phyloP scores from a whole-genome alignment of 2,888 invertebrate species.

The Lasioglossum marginatum region DNA sequence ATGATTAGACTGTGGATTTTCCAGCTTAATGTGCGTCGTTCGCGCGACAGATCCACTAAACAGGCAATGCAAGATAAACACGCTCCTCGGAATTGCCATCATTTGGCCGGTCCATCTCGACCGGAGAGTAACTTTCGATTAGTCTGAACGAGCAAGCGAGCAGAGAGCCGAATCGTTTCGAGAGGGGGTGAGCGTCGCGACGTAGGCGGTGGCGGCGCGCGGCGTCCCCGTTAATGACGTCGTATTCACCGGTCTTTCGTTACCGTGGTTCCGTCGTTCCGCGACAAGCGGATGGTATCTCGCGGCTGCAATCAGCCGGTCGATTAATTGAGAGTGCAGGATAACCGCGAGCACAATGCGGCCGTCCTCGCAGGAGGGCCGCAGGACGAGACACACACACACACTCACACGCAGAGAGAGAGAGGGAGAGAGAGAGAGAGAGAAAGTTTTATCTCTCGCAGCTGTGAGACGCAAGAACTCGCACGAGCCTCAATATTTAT shows the following conservation, averaged over 20 bases:
- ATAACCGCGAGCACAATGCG: conserved; percentile 65
- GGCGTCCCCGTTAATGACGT: conserved; percentile 53
- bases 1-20: too few species aligned
- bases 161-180: conserved; percentile 19
- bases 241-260: conserved; percentile 63
- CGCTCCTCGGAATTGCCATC: conserved; percentile 25
- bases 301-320: conserved; percentile 66
- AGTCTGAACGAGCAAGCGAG: conserved; percentile 20
- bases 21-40: too few species aligned
- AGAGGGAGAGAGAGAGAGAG: too few species aligned
- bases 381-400: background rate
- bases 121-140: conserved; percentile 34
- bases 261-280: conserved; percentile 15
- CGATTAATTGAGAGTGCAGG: conserved; percentile 73
- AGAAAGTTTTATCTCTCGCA: conserved; percentile 1
- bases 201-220: conserved; percentile 51
- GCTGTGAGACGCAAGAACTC: conserved; percentile 28
- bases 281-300: conserved; percentile 64
- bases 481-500: conserved; percentile 62
- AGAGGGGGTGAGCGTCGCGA: conserved; percentile 41
- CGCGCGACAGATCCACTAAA: background rate
- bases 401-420: too few species aligned
- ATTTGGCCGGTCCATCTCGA: conserved; percentile 15
- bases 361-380: conserved; percentile 49
- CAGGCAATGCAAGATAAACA: conserved; percentile 26